Base-by-base conservation (phyloP, 1,140 invertebrate genomes). In the Octopus bimaculoides region DNA sequence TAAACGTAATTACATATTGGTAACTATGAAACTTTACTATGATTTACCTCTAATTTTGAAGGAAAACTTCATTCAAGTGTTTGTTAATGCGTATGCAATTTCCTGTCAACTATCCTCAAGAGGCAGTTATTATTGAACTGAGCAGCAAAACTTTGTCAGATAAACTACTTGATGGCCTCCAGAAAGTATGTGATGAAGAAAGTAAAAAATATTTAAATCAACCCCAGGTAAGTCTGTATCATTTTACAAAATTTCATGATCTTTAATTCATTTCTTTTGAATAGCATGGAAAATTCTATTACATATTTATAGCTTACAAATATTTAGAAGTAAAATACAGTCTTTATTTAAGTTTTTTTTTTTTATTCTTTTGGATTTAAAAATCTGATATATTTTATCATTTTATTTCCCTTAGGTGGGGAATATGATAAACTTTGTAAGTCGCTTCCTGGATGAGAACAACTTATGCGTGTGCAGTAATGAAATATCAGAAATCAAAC, bases 401-500 rank as follows among this genome's bases (percentile, higher is more conserved):
- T 75, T 54, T 79, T 80, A 84, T 79, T 77, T 79, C 79, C 84
- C 85, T 41, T 85, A 93, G 91, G 85, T 93, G 56, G 83, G 93
- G 53, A 87, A 89, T 41, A 88, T 92, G 9, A 86, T 94, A 17
- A 91, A 92, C 81, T 94, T 95, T 85, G 87, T 95, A 4, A 87
- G 91, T 71, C 92, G 92, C 77, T 95, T 95, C 87, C 89, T 95
- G 5, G 91, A 93, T 53, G 93, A 94, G 73, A 94, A 94, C 90
- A 93, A 94, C 0, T 89, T 95, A 8, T 93, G 92, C 85, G 93
- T 94, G 71, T 95, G 94, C 84, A 93, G 93, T 75, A 93, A 94
- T 85, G 94, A 95, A 89, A 93, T 95, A 78, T 91, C 92, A 79
- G 85, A 90, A 26, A 88, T 95, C 75, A 93, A 94, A 80, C 85